phyloP scores from a whole-genome alignment of 23 tunicate genomes.

The Ciona savignyi region DNA sequence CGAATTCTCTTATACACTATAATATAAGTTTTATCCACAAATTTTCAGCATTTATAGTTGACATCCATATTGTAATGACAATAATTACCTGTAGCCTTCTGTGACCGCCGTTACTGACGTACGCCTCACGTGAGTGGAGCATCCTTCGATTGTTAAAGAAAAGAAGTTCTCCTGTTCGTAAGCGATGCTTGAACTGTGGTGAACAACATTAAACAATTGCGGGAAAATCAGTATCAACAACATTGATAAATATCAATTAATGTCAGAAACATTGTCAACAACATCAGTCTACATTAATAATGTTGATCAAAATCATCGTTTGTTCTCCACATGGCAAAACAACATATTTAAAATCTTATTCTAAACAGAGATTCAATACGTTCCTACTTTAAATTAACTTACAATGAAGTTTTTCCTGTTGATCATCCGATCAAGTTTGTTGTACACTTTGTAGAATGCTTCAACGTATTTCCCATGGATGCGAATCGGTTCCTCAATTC shows the following conservation, averaged over 20 bases:
- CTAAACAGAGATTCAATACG: no score
- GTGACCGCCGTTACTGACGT: slow-evolving; percentile 6
- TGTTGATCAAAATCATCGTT: no score
- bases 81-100: slow-evolving; percentile 4
- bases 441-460: slow-evolving; percentile 46
- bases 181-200: slow-evolving; percentile 5
- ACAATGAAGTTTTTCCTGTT: slow-evolving; percentile 16
- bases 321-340: no score
- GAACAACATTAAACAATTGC: neutral
- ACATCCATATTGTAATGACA: no score
- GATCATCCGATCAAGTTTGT: slow-evolving; percentile 18
- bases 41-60: no score
- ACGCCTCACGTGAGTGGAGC: slow-evolving; percentile 17
- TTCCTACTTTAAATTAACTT: neutral
- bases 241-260: no score
- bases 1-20: no score
- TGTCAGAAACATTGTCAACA: neutral
- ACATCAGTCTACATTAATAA: neutral
- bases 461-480: slow-evolving; percentile 55
- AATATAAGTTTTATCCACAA: no score
- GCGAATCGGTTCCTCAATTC: slow-evolving; percentile 34
- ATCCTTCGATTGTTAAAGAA: slow-evolving; percentile 20
- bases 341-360: no score
- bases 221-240: neutral
- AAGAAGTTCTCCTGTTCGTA: slow-evolving; percentile 13